These are phyloP conservation scores for Plestiodon gilberti DNA, from an alignment of 2,113 vertebrate genomes.

Conservation along the genomic window DNA sequence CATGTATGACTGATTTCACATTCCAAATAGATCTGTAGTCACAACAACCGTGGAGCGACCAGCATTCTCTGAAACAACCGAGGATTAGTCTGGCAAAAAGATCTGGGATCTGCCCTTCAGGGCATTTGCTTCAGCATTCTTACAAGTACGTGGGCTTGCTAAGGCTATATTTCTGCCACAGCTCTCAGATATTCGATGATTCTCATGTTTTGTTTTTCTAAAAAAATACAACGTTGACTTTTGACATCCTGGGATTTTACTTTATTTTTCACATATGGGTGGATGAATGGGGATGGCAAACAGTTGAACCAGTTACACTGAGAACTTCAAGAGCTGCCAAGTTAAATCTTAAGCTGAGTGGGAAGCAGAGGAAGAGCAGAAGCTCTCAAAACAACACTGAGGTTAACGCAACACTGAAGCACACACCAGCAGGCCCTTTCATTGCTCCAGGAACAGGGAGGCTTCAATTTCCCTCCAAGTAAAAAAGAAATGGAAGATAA, in stretches of 20 bases:
- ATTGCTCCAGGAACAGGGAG: not conserved
- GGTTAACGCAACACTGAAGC: slow-evolving; percentile 11
- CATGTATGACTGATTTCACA: not conserved
- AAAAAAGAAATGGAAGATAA: not conserved
- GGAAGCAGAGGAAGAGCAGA: not conserved
- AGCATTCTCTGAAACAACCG: not conserved
- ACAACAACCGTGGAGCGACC: not conserved
- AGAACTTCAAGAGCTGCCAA: slow-evolving; percentile 42
- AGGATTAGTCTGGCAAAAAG: not conserved
- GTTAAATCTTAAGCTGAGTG: slow-evolving; percentile 45
- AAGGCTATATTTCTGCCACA: slow-evolving; percentile 19
- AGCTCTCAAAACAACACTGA: slow-evolving; percentile 22
- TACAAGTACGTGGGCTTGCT: not conserved
- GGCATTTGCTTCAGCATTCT: slow-evolving; percentile 17
- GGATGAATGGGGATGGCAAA: slow-evolving; percentile 21
- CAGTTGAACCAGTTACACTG: slow-evolving; percentile 25
- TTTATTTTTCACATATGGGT: slow-evolving; percentile 26
- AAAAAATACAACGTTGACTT: slow-evolving; percentile 25
- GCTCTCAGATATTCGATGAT: slow-evolving; percentile 21
- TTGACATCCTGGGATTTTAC: slow-evolving; percentile 28
- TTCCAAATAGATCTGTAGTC: not conserved
- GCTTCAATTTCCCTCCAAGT: slow-evolving; percentile 2
- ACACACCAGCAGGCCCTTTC: not conserved
- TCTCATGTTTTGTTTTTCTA: slow-evolving; percentile 31
- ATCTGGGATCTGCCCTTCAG: slow-evolving; percentile 8